Evolutionary conservation across 1,140 invertebrate species (phyloP).

Genomic region (Bombus soroeensis): DNA sequence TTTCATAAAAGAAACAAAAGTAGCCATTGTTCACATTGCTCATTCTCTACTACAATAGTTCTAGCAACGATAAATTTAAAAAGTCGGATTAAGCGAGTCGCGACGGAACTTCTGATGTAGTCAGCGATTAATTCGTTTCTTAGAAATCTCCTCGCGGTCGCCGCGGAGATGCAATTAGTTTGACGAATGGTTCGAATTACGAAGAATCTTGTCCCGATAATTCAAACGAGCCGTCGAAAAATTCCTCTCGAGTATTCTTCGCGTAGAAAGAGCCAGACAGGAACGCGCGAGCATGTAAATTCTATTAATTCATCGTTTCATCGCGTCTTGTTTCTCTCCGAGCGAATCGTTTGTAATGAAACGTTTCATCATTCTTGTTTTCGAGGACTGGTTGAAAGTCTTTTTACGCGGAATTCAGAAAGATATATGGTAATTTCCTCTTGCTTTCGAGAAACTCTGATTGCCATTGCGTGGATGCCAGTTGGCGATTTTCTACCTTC

Average conservation of each 20-base stretch:
- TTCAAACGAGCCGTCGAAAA: conserved; percentile 11
- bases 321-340: not conserved
- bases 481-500: too few species aligned
- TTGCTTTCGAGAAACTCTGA: not conserved
- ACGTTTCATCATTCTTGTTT: not conserved
- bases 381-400: not conserved
- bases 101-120: not conserved
- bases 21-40: not conserved
- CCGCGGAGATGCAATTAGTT: conserved; percentile 12
- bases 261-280: not conserved
- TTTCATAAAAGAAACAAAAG: too few species aligned
- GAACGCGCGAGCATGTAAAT: not conserved
- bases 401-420: not conserved
- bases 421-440: not conserved
- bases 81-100: not conserved
- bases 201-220: conserved; percentile 17
- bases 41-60: not conserved
- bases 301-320: conserved; percentile 16
- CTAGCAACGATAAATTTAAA: not conserved
- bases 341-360: not conserved
- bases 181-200: conserved; percentile 36
- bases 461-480: not conserved
- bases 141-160: not conserved
- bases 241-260: not conserved
- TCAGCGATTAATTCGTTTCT: conserved; percentile 37